Base-by-base conservation (phyloP, 2,113 vertebrate species). In the Junco hyemalis region DNA sequence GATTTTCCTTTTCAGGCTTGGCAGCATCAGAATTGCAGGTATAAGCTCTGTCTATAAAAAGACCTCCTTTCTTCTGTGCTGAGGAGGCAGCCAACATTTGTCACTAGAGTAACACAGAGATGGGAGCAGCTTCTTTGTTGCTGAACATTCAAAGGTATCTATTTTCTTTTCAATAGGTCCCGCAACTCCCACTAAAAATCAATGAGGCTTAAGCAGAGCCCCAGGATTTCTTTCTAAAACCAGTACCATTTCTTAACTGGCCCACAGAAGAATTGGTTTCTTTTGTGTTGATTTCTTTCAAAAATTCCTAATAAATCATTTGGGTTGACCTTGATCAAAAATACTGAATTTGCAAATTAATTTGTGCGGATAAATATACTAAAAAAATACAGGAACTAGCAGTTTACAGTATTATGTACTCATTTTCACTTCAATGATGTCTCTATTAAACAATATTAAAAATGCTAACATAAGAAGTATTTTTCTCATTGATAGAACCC, bases 1-100 rank as follows among this genome's bases (percentile, higher is more conserved):
- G 78, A 92, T 90, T 94, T 92, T 90, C 35, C 59, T 90, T 88
- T 82, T 88, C 74, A 94, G 81, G 64, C 35, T 59, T 86, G 74
- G 65, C 78, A 93, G 68, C 61, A 82, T 64, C 81, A 86, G 76
- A 81, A 92, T 61, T 94, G n/a, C 42, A 89, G 73, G 81, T 50
- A 88, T 77, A 81, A 88, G 33, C 47, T 88, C 73, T 73, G 20
- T 66, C 68, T 96, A 81, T 92, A 74, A 66, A 94, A 95, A 85
- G 64, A 81, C 10, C 3, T 66, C 78, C 85, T 76, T 76, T 65
- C 65, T 77, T 95, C 78, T 76, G 59, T 90, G 16, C 69, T 65
- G 48, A 82, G 74, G 61, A 95, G 50, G 45, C 71, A 95, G 54
- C 11, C 28, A 95, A 69, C 53, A 92, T 81, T 90, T 95, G 78